Evolutionary conservation across 64 coral and sea anemone genomes (phyloP).

Genomic region (Montipora sp.): DNA sequence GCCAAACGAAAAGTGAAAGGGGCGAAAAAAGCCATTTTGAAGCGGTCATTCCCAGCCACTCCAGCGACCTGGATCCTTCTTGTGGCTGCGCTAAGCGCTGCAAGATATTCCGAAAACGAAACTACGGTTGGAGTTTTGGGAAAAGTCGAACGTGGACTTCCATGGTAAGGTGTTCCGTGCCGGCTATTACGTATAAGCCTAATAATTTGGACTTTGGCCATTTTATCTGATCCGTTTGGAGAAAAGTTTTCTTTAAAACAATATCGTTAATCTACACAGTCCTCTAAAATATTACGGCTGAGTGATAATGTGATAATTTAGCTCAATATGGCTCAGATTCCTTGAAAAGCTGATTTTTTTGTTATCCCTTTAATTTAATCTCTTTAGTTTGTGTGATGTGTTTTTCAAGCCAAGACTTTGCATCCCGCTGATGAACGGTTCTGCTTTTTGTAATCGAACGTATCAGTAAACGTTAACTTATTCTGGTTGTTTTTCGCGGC

Average conservation of each 20-base stretch:
- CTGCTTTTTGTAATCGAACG: too few species aligned
- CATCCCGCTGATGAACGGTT: too few species aligned
- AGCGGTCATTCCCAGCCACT: slow-evolving; percentile 93
- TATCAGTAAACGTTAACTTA: too few species aligned
- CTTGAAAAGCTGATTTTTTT: not conserved
- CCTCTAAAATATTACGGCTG: not conserved
- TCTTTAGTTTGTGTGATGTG: too few species aligned
- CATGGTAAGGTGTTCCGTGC: slow-evolving; percentile 63
- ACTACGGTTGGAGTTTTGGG: slow-evolving; percentile 89
- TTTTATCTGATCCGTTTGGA: too few species aligned
- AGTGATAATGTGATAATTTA: not conserved
- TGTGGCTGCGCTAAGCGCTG: slow-evolving; percentile 86
- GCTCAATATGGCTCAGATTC: not conserved
- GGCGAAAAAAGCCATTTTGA: slow-evolving; percentile 78
- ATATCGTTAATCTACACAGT: not conserved
- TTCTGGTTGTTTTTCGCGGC: too few species aligned
- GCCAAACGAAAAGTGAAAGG: slow-evolving; percentile 75
- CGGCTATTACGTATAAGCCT: too few species aligned
- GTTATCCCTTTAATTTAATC: not conserved
- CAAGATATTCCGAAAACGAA: slow-evolving; percentile 88
- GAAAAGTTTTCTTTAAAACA: not conserved
- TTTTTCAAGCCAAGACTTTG: too few species aligned
- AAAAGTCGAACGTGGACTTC: slow-evolving; percentile 84
- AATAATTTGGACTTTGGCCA: slow-evolving; percentile 10
- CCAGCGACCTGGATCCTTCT: slow-evolving; percentile 91